These are phyloP conservation scores for Drosophila phalerata DNA, from an alignment of 2,888 invertebrate species.

Conservation along the genomic window DNA sequence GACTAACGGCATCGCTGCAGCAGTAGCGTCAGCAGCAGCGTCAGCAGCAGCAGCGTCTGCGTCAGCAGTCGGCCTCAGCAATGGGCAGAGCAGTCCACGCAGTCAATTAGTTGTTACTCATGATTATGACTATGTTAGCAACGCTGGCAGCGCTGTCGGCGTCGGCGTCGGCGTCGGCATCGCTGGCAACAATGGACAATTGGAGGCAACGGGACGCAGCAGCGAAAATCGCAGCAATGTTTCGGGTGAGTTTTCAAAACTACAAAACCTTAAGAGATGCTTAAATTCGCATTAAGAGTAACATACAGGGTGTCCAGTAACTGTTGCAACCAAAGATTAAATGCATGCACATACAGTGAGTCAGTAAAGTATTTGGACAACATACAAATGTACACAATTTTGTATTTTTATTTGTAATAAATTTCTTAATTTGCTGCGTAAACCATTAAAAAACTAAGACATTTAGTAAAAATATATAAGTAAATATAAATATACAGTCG, in stretches of 20 bases:
- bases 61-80: conserved; percentile 23
- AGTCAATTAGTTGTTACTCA: conserved; percentile 50
- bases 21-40: conserved; percentile 17
- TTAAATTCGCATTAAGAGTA: background rate
- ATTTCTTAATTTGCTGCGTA: no score
- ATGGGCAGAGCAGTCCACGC: conserved; percentile 54
- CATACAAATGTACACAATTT: no score
- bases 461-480: no score
- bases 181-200: conserved; percentile 54
- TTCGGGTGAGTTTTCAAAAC: conserved; percentile 68
- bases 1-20: conserved; percentile 55
- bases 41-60: conserved; percentile 20
- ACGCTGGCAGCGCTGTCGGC: conserved; percentile 26
- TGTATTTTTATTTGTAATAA: no score
- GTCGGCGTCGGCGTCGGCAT: conserved; percentile 45
- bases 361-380: no score
- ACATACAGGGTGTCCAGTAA: background rate
- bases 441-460: no score
- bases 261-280: conserved; percentile 1
- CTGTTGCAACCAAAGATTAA: background rate
- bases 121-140: conserved; percentile 57
- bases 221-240: conserved; percentile 70
- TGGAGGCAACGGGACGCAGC: conserved; percentile 46
- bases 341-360: no score
- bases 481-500: no score